Evolutionary conservation across 2,797 vertebrate genomes (phyloP).

Genomic region (Tympanoctomys barrerae): DNA sequence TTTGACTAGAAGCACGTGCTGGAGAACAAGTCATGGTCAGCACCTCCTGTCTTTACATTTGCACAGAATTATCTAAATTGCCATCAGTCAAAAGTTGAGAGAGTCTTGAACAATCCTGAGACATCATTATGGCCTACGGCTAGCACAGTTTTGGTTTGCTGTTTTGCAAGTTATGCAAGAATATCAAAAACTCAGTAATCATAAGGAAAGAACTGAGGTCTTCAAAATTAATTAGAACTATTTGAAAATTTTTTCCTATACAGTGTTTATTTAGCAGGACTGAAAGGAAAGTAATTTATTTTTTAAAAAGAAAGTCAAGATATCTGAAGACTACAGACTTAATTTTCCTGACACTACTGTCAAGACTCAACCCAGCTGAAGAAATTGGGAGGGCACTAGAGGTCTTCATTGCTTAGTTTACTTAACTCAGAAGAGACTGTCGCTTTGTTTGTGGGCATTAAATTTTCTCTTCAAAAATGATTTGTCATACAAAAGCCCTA

Average conservation of each 20-base stretch:
- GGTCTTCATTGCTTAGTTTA: not conserved
- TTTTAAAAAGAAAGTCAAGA: conserved; percentile 19
- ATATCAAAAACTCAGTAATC: not conserved
- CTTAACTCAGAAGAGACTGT: not conserved
- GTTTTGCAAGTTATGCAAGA: conserved; percentile 10
- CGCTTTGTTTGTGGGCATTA: not conserved
- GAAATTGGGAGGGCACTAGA: not conserved
- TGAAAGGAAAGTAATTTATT: not conserved
- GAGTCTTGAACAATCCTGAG: conserved; percentile 5
- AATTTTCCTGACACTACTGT: not conserved
- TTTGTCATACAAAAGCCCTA: not conserved
- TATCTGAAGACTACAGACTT: conserved; percentile 48
- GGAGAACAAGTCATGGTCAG: conserved; percentile 75
- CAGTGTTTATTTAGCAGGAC: conserved; percentile 19
- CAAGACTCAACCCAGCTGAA: not conserved
- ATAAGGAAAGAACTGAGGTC: conserved; percentile 20
- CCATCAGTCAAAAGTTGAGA: conserved; percentile 64
- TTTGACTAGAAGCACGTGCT: conserved; percentile 68
- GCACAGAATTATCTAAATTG: conserved; percentile 72
- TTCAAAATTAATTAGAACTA: conserved; percentile 55
- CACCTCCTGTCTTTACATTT: conserved; percentile 69
- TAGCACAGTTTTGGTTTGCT: conserved; percentile 61
- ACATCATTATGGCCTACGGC: conserved; percentile 30
- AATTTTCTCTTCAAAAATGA: conserved; percentile 25
- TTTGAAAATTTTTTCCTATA: not conserved